Percentiles rank a stretch among this genome's conserved stretches.
phyloP scores from a whole-genome alignment of 2,888 invertebrate species.

The Villa cingulata region DNA sequence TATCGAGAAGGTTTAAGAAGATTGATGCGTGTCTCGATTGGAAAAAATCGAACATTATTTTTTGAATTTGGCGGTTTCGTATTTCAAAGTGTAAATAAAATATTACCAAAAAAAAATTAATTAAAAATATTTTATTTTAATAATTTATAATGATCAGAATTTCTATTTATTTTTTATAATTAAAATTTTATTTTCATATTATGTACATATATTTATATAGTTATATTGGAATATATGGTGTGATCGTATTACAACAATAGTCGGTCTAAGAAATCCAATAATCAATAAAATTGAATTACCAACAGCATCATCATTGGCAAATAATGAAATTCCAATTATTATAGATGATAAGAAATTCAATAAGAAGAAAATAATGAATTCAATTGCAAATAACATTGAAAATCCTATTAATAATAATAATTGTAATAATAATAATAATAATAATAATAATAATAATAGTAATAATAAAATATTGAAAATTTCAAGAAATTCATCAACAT shows the following conservation, averaged over 20 bases:
- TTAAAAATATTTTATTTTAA: not conserved
- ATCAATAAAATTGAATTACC: not conserved
- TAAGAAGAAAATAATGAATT: too few relatives aligned
- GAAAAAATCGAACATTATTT: slow-evolving; percentile 40
- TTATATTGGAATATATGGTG: slow-evolving; percentile 33
- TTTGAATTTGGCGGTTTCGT: slow-evolving; percentile 53
- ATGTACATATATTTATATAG: too few relatives aligned
- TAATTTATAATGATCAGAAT: too few relatives aligned
- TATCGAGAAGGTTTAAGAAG: slow-evolving; percentile 46
- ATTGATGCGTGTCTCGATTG: slow-evolving; percentile 45
- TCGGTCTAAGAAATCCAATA: slow-evolving; percentile 3
- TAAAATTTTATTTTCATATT: too few relatives aligned
- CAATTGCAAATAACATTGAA: not conserved
- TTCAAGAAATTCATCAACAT: not conserved
- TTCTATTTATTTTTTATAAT: too few relatives aligned
- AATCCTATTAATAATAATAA: not conserved
- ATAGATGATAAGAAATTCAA: too few relatives aligned
- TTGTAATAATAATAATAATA: not conserved
- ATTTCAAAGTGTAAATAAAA: slow-evolving; percentile 38
- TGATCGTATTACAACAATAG: slow-evolving; percentile 24
- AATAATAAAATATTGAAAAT: not conserved
- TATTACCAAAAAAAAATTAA: not conserved
- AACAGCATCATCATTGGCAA: not conserved
- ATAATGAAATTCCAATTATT: too few relatives aligned
- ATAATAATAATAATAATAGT: not conserved